A percentile compares a stretch with the other conserved stretches of the same genome.
These are phyloP conservation scores for Fundulus diaphanus DNA, from an alignment of 2,797 vertebrate species.

Conservation along the genomic window DNA sequence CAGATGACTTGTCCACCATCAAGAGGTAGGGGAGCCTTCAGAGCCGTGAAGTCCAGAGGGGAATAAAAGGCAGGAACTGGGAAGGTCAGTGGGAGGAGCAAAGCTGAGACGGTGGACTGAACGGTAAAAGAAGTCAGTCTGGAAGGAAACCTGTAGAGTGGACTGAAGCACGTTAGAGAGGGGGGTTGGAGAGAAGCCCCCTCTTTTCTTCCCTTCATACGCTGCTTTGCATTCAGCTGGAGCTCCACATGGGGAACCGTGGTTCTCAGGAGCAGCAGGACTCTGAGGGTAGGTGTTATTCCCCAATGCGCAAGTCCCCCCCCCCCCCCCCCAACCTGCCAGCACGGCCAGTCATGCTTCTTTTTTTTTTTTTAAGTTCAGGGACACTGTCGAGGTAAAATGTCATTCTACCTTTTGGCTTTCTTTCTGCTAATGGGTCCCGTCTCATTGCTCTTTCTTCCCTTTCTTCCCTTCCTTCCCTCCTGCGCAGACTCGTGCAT, in stretches of 20 bases:
- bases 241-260: conserved; percentile 77
- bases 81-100: conserved; percentile 75
- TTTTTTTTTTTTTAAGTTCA: conserved; percentile 40
- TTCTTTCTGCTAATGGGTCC: conserved; percentile 43
- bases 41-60: conserved; percentile 16
- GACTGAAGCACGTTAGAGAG: conserved; percentile 55
- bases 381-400: conserved; percentile 51
- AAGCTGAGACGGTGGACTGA: conserved; percentile 55
- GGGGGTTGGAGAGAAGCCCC: conserved; percentile 56
- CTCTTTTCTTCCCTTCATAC: conserved; percentile 30
- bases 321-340: not conserved
- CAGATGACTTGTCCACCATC: conserved; percentile 26
- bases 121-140: conserved; percentile 63
- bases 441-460: conserved; percentile 38
- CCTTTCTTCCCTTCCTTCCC: conserved; percentile 58
- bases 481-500: conserved; percentile 46
- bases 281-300: conserved; percentile 76
- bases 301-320: not conserved
- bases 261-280: conserved; percentile 71
- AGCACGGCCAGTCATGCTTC: not conserved
- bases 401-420: conserved; percentile 34
- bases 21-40: conserved; percentile 12
- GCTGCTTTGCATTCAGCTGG: conserved; percentile 26
- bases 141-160: conserved; percentile 68
- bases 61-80: not conserved